These are phyloP conservation scores for Leucania comma DNA, from an alignment of 2,888 invertebrate species.

Conservation along the genomic window DNA sequence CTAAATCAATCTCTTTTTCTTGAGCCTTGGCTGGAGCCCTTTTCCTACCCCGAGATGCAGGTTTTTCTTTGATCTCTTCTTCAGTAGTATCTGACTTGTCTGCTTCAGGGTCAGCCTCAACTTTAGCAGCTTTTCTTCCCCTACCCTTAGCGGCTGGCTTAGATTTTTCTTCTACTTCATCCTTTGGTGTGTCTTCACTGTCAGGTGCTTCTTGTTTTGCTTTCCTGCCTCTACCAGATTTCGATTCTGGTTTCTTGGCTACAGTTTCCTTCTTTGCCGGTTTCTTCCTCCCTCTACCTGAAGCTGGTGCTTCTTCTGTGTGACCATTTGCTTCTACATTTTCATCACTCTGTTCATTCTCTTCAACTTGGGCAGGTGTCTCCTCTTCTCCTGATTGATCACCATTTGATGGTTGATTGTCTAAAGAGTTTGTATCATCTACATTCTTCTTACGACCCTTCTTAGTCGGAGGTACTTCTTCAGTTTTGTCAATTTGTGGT, in stretches of 20 bases:
- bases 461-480: slow-evolving; percentile 77
- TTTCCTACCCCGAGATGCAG: slow-evolving; percentile 68
- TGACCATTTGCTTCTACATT: slow-evolving; percentile 77
- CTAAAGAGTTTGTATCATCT: slow-evolving; percentile 70
- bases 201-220: slow-evolving; percentile 73
- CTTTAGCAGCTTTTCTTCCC: slow-evolving; percentile 78
- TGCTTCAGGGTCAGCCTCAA: slow-evolving; percentile 64
- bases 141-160: slow-evolving; percentile 76
- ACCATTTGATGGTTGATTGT: slow-evolving; percentile 72
- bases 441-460: slow-evolving; percentile 82
- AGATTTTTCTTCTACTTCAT: slow-evolving; percentile 76
- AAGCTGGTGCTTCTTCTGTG: slow-evolving; percentile 67
- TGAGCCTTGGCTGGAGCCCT: slow-evolving; percentile 68
- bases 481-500: slow-evolving; percentile 70
- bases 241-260: slow-evolving; percentile 71
- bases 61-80: slow-evolving; percentile 77
- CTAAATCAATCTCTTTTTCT: slow-evolving; percentile 74
- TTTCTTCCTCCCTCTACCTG: slow-evolving; percentile 81
- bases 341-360: slow-evolving; percentile 73
- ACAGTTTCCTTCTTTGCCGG: slow-evolving; percentile 78
- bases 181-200: slow-evolving; percentile 64
- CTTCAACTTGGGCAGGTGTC: slow-evolving; percentile 66
- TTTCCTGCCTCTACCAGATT: slow-evolving; percentile 77
- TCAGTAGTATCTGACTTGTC: slow-evolving; percentile 72
- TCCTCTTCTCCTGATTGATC: slow-evolving; percentile 78